A percentile compares a stretch with the other conserved stretches of the same genome.
Evolutionary conservation across 2,113 vertebrate species (phyloP).

Genomic region (Lonchura striata): DNA sequence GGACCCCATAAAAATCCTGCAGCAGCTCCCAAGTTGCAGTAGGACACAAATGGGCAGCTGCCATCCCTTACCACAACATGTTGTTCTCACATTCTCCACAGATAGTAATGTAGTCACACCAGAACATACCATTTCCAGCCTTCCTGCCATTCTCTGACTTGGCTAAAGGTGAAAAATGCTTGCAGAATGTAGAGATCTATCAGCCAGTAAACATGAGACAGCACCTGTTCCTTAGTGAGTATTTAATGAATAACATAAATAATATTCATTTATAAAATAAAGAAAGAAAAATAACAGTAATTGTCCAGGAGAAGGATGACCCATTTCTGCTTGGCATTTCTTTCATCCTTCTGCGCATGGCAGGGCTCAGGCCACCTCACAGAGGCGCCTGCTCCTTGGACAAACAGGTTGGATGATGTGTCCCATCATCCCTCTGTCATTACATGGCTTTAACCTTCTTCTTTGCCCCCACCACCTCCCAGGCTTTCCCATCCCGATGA

Average conservation of each 20-base stretch:
- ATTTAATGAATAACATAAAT: not conserved
- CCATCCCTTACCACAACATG: too few relatives aligned
- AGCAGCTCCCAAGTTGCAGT: not conserved
- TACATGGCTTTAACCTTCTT: not conserved
- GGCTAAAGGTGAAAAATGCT: not conserved
- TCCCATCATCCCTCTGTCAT: not conserved
- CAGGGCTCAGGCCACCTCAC: not conserved
- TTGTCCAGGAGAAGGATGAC: not conserved
- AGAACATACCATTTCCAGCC: not conserved
- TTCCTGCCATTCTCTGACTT: not conserved
- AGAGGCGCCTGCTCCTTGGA: not conserved
- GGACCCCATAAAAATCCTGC: not conserved
- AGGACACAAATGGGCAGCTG: not conserved
- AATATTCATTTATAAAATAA: not conserved
- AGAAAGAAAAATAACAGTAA: not conserved
- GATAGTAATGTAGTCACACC: too few relatives aligned
- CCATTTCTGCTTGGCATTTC: not conserved
- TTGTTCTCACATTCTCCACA: not conserved
- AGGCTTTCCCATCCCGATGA: fast-evolving
- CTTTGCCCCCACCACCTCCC: not conserved
- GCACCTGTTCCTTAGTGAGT: not conserved
- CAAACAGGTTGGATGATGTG: not conserved
- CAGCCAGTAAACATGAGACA: not conserved
- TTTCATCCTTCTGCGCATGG: not conserved
- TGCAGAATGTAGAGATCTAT: not conserved